A percentile compares a stretch with the other conserved stretches of the same genome.
These are phyloP conservation scores for Crocallis elinguaria DNA, from an alignment of 2,888 invertebrate genomes.

Conservation along the genomic window DNA sequence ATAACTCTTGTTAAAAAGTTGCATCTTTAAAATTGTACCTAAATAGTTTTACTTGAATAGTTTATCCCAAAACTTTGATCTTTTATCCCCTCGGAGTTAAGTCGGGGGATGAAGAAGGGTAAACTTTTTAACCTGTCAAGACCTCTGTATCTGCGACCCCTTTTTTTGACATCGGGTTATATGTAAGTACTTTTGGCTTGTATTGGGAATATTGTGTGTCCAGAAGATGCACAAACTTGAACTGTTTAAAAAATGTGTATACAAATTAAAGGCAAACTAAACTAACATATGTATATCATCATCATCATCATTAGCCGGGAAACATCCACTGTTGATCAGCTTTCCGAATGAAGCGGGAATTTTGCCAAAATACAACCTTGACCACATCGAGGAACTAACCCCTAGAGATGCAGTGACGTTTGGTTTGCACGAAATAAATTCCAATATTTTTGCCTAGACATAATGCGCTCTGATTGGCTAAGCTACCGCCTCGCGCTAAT, in stretches of 20 bases:
- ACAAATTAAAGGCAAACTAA: too few relatives aligned
- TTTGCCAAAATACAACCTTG: too few relatives aligned
- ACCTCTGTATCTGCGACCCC: slow-evolving; percentile 13
- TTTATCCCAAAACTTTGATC: slow-evolving; percentile 31
- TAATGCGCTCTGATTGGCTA: too few relatives aligned
- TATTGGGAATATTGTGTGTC: not conserved
- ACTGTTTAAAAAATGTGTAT: not conserved
- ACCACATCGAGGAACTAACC: too few relatives aligned
- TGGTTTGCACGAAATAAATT: too few relatives aligned
- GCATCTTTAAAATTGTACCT: slow-evolving; percentile 24
- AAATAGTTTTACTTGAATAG: slow-evolving; percentile 27
- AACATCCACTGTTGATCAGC: too few relatives aligned
- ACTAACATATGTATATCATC: too few relatives aligned
- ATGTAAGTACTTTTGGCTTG: not conserved
- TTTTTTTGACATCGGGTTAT: slow-evolving; percentile 3
- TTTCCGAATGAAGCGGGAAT: too few relatives aligned
- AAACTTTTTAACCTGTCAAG: slow-evolving; percentile 19
- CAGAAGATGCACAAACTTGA: not conserved
- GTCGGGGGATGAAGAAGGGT: slow-evolving; percentile 4
- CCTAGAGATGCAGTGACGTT: too few relatives aligned
- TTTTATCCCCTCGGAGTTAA: slow-evolving; percentile 14
- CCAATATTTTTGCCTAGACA: too few relatives aligned
- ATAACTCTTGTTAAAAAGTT: slow-evolving; percentile 13
- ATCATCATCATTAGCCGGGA: too few relatives aligned
- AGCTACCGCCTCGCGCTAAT: too few relatives aligned